Evolutionary conservation across 2,888 invertebrate genomes (phyloP), one percentile per base, ranked within the genome.

Genomic region (Macrophya alboannulata): DNA sequence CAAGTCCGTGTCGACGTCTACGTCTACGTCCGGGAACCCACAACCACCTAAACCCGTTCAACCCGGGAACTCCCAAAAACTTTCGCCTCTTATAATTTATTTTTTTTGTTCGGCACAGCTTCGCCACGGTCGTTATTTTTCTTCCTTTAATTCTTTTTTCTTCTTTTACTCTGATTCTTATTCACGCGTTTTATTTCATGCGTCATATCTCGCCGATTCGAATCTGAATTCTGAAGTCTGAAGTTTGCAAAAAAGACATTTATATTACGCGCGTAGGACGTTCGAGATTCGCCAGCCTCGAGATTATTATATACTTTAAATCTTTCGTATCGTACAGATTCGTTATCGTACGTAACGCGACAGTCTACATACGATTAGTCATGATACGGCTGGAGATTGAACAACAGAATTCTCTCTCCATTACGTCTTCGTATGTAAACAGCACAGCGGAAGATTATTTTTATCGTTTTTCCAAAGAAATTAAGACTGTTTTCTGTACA

Each of bases 11-110:
- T 71, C 71, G 37, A 71, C 37, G 71, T 45, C 12, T 21, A 45
- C 43, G 43, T 74, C 84, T 88, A 88, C 88, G 88, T 89, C 89
- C 89, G 89, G 89, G 88, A 89, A 89, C 88, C 89, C 88, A 88
- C 88, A 86, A 87, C 88, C 86, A 84, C 87, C 45, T 17, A 45
- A 55, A 45, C 25, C 72, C 21, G 31, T 68, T 15, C 6, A 12
- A 1, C 31, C 31, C 1, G 40, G 40, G 40, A 9, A 37, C 71
- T 71, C 71, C 71, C 71, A 40, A 71, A 55, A 71, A 71, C 71
- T 71, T 71, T 71, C 71, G 71, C 71, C 71, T 71, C 40, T 21
- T 71, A 71, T n/a, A n/a, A n/a, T n/a, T n/a, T n/a, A n/a, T n/a
- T n/a, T n/a, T n/a, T 62, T n/a, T 71, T 40, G 25, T 62, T 12